phyloP scores from a whole-genome alignment of 2,113 vertebrate genomes.

The Mormyrus lacerda region DNA sequence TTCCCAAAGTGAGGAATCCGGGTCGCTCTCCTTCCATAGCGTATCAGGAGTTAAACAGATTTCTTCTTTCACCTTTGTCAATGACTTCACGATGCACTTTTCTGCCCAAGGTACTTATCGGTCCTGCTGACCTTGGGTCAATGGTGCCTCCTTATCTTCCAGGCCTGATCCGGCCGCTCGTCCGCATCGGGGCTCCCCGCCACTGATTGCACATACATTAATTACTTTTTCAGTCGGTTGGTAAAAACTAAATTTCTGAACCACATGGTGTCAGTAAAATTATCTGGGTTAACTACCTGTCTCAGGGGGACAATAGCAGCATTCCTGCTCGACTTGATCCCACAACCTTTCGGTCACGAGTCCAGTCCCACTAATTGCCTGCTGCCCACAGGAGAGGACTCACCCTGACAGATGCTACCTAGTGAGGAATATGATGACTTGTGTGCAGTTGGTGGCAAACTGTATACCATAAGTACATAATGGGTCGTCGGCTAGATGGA shows the following conservation, averaged over 20 bases:
- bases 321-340: not conserved
- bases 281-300: conserved; percentile 1
- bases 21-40: not conserved
- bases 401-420: not conserved
- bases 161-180: not conserved
- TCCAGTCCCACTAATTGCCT: not conserved
- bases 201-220: not conserved
- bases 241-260: not conserved
- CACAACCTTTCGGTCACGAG: not conserved
- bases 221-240: not conserved
- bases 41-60: not conserved
- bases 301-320: not conserved
- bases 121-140: not conserved
- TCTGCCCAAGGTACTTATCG: not conserved
- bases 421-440: not conserved
- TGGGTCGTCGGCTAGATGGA: not conserved
- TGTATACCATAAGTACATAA: not conserved
- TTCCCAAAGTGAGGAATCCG: not conserved
- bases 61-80: not conserved
- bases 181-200: not conserved
- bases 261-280: not conserved
- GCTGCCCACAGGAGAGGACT: not conserved
- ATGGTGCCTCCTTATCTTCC: not conserved
- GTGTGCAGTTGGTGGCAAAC: not conserved
- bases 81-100: not conserved